Evolutionary conservation across 2,888 invertebrate genomes (phyloP), one percentile per base, ranked within the genome.

Genomic region (Cantharis nigra): DNA sequence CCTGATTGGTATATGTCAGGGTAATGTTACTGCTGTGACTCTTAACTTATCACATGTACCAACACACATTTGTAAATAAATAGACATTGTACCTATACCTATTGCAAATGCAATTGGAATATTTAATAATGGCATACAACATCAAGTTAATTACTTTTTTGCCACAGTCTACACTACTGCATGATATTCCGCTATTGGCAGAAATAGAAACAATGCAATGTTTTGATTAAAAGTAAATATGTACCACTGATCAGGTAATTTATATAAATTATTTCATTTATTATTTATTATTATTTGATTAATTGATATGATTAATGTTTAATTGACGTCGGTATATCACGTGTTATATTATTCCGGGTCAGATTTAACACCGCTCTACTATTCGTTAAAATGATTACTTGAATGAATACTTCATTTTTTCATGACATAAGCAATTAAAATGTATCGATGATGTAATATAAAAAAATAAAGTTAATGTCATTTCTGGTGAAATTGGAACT

Each of bases 1-100:
- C 79, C 70, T 80, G 81, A 82, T 82, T 82, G 79, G 74, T 20
- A 9, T 67, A 65, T 67, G 26, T 67, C 13, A 26, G 26, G 23
- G 16, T 67, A 23, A 26, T 67, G 65, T 67, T 67, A 9, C 20
- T 18, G 65, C 23, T 5, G 23, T 67, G 26, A 67, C 65, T 67
- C 65, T 67, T 67, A 49, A 49, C 49, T 49, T 49, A 23, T 67
- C 65, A 26, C 26, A 3, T 14, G 16, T 18, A 67, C 23, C 13
- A 67, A 20, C 20, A 64, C 10, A 7, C 64, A 23, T 16, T 23
- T 23, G 18, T 16, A 64, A 64, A 64, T 64, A 64, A 16, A 64
- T 64, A 64, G 64, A 64, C 10, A 64, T 64, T 49, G 18, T 64
- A 23, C 64, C 10, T 18, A 64, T 11, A n/a, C 49, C 49, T 49